Evolutionary conservation across 2,113 vertebrate genomes (phyloP).

Genomic region (Apodemus sylvaticus): DNA sequence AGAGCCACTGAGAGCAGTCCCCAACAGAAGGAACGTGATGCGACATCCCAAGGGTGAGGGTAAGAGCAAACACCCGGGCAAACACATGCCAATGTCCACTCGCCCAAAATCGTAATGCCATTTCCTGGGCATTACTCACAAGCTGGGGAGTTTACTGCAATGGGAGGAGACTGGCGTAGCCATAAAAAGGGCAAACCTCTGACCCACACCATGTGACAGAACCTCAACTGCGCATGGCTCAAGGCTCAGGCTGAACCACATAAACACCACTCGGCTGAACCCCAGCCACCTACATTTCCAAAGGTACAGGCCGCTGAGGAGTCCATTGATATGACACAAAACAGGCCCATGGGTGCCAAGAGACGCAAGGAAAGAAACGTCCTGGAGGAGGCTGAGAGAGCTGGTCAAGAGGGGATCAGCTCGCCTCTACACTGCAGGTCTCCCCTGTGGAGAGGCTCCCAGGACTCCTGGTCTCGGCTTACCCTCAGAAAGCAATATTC

Average conservation of each 20-base stretch:
- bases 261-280: accelerated
- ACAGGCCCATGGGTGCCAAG: accelerated
- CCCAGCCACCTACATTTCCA: accelerated
- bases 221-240: accelerated
- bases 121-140: accelerated
- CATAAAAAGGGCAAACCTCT: accelerated
- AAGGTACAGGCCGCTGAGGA: neutral
- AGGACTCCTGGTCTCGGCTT: neutral
- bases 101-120: neutral
- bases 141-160: accelerated
- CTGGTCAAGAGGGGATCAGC: accelerated
- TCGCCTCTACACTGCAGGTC: accelerated
- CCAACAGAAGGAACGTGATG: neutral
- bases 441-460: accelerated
- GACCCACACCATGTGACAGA: accelerated
- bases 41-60: no score
- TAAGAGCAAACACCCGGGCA: neutral
- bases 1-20: neutral
- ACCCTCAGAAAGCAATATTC: accelerated
- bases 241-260: neutral
- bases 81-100: neutral
- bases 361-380: accelerated
- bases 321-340: accelerated
- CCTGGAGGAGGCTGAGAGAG: accelerated
- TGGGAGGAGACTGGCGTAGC: neutral